Evolutionary conservation across 2,888 invertebrate genomes (phyloP), one percentile per base, ranked within the genome.

Genomic region (Copidosoma aretas): DNA sequence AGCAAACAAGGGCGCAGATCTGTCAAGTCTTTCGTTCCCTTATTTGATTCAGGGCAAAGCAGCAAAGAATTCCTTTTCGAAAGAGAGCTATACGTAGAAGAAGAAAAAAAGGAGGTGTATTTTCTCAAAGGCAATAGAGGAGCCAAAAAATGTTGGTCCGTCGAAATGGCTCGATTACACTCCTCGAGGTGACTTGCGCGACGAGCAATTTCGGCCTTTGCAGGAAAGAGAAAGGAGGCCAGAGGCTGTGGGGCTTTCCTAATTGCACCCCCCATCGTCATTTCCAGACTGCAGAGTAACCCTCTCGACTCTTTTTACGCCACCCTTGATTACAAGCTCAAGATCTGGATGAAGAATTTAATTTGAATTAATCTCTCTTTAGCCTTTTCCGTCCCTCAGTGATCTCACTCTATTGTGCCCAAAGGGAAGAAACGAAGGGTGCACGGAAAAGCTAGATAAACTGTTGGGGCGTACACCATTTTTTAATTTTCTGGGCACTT

Each of bases 331-430:
- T 71, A 71, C 71, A 71, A 71, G 71, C 68, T 69, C 58, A 59
- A 73, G 66, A 68, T 73, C 71, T 69, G 71, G 72, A 68, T 67
- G 72, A 71, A 73, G 71, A 73, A 71, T 68, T 67, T 73, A 64
- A 73, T 73, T 73, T 73, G 68, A 68, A 73, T 73, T 68, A 64
- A 58, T 64, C 54, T 64, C 62, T 67, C 67, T 62, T 73, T 61
- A 61, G 64, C 67, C 64, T 67, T 41, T 1, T 21, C 41, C 39
- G 25, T 24, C 14, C 1, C 22, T 17, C 62, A n/a, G 46, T 3
- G 43, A 3, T n/a, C 15, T 46, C 1, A 1, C 43, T 12, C 43
- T 5, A 32, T 8, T 5, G 8, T 12, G 2, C 17, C 3, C 43
- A 12, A 46, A 17, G 2, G 15, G 43, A 46, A n/a, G n/a, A n/a